phyloP scores from a whole-genome alignment of 2,797 vertebrate species.

The Xenentodon cancila region DNA sequence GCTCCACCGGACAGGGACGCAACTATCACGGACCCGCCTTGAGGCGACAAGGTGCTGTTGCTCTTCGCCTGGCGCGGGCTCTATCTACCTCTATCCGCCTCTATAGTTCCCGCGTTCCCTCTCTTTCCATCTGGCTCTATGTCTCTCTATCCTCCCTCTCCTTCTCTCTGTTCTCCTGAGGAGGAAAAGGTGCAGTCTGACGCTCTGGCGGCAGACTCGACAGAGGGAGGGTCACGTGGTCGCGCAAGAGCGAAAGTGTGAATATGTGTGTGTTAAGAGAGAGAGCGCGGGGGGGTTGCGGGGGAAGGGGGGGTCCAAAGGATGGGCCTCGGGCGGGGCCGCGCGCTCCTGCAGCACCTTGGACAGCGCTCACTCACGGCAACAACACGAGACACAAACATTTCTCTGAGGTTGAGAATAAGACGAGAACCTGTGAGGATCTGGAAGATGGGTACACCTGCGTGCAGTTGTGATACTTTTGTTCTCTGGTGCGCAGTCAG shows the following conservation, averaged over 20 bases:
- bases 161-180: slow-evolving; percentile 50
- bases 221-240: slow-evolving; percentile 73
- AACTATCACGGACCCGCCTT: slow-evolving; percentile 65
- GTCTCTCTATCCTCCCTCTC: slow-evolving; percentile 46
- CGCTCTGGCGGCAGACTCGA: slow-evolving; percentile 71
- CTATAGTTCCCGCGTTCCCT: slow-evolving; percentile 14
- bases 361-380: slow-evolving; percentile 69
- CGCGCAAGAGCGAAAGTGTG: slow-evolving; percentile 25
- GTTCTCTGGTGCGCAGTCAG: too few species aligned
- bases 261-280: slow-evolving; percentile 3
- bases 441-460: slow-evolving; percentile 46
- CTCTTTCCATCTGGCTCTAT: slow-evolving; percentile 27
- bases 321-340: slow-evolving; percentile 67
- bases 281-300: slow-evolving; percentile 15
- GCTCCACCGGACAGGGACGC: slow-evolving; percentile 55
- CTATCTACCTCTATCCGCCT: slow-evolving; percentile 15
- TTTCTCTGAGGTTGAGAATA: slow-evolving; percentile 60
- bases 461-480: too few species aligned
- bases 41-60: slow-evolving; percentile 64
- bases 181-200: slow-evolving; percentile 82
- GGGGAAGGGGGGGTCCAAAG: background rate
- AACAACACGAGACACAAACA: slow-evolving; percentile 50
- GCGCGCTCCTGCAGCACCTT: slow-evolving; percentile 80
- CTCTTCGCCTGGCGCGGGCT: slow-evolving; percentile 21
- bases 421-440: slow-evolving; percentile 42